These are phyloP conservation scores for Coendou prehensilis DNA, from an alignment of 2,797 vertebrate genomes.

Conservation along the genomic window DNA sequence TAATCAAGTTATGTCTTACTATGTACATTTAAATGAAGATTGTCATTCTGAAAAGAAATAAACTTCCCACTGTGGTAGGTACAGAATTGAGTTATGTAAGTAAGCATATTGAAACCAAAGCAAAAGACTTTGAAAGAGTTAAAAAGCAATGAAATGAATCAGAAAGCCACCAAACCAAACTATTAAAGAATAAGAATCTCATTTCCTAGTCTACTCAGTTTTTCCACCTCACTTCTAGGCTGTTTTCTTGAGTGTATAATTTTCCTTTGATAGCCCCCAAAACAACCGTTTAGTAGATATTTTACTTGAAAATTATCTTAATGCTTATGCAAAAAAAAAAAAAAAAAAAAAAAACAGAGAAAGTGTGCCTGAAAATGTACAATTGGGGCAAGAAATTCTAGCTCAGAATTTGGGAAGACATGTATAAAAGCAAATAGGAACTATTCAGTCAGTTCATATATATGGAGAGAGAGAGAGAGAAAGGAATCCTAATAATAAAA, in stretches of 20 bases:
- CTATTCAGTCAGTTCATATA: not conserved
- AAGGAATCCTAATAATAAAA: not conserved
- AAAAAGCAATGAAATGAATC: not conserved
- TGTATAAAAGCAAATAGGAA: not conserved
- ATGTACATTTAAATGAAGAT: not conserved
- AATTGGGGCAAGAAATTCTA: not conserved
- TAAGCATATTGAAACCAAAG: not conserved
- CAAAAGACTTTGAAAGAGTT: not conserved
- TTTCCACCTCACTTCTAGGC: not conserved
- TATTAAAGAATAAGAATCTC: not conserved
- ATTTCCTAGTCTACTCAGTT: not conserved
- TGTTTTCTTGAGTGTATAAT: not conserved
- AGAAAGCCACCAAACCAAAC: not conserved
- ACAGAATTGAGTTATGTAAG: not conserved
- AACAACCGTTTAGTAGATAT: not conserved
- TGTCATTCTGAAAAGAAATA: constrained; percentile 5
- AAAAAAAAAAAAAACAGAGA: not conserved
- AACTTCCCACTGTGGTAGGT: not conserved
- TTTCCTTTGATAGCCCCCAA: not conserved
- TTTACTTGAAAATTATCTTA: constrained; percentile 1
- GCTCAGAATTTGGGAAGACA: not conserved
- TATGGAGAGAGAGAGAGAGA: too few relatives aligned
- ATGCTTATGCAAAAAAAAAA: not conserved
- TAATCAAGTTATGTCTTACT: not conserved
- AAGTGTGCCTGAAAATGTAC: not conserved